Evolutionary conservation across 1,140 invertebrate genomes (phyloP), one percentile per base, ranked within the genome.

Genomic region (Berghia stephanieae): DNA sequence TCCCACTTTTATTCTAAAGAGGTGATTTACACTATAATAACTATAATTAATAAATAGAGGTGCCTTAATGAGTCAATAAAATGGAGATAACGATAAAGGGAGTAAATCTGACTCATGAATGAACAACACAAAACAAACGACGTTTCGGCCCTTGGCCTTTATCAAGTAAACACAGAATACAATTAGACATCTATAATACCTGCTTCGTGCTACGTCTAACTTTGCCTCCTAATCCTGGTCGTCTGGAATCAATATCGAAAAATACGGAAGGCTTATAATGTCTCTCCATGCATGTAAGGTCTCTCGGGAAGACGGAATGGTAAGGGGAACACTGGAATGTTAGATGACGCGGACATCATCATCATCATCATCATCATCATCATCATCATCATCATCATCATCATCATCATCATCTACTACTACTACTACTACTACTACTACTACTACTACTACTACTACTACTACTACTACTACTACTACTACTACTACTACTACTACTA

Each of bases 221-320:
- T n/a, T 44, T 75, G 1, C 31, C 18, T 16, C 31, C 5, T 2
- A n/a, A 16, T 5, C 27, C n/a, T n/a, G n/a, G 72, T 6, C 72
- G 52, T n/a, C 72, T 60, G 55, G 70, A 36, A n/a, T 75, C 72
- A 3, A 75, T 75, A 16, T 75, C 72, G 13, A 75, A 63, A 44
- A 75, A 75, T 24, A 57, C 63, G 1, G 72, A 24, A 27, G 55
- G 38, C 16, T 31, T 4, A 40, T 75, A 49, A 24, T 63, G 36
- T 63, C 52, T 52, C 2, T 36, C 36, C 72, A 75, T 63, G 2
- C 52, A 40, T 13, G 3, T 63, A 24, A 75, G 24, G 21, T 60
- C 52, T 43, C 55, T 38, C 36, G 72, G 72, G 2, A 42, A 57
- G 5, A 44, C 63, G 1, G 72, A 49, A 10, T 63, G 52, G 44